Evolutionary conservation across 2,888 invertebrate genomes (phyloP).

Genomic region (Neuroscelio doddi): DNA sequence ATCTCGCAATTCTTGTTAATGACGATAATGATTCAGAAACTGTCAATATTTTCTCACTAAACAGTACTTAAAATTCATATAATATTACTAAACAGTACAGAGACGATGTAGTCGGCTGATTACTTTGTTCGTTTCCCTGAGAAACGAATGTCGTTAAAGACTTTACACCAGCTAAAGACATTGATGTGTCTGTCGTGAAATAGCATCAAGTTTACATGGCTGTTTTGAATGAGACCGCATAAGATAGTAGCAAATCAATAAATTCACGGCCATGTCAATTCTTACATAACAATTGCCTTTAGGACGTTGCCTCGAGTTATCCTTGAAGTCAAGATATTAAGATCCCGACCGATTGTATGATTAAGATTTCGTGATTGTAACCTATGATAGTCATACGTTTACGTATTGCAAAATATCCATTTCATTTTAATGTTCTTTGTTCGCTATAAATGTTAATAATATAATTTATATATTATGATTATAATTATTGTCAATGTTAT

Average conservation of each 20-base stretch:
- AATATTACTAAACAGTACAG: background rate
- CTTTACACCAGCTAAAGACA: background rate
- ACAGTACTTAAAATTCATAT: background rate
- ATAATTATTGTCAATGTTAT: no score
- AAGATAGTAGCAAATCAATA: slow-evolving; percentile 51
- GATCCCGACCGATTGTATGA: slow-evolving; percentile 17
- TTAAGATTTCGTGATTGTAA: slow-evolving; percentile 26
- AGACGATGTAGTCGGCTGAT: background rate
- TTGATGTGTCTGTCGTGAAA: background rate
- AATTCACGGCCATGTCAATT: slow-evolving; percentile 54
- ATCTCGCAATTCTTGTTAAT: no score
- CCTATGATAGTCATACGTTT: slow-evolving; percentile 3
- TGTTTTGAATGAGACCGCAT: background rate
- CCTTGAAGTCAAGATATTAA: slow-evolving; percentile 44
- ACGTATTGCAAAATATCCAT: slow-evolving; percentile 3
- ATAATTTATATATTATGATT: background rate
- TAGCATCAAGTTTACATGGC: background rate
- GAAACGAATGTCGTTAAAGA: slow-evolving; percentile 3
- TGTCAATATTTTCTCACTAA: background rate
- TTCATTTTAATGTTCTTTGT: background rate
- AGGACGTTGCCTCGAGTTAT: slow-evolving; percentile 55
- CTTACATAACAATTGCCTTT: slow-evolving; percentile 50
- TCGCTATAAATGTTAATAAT: background rate
- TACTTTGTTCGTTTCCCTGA: slow-evolving; percentile 1
- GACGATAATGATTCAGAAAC: background rate